Percentiles rank a stretch among this genome's conserved stretches.
Evolutionary conservation across 2,797 vertebrate genomes (phyloP).

Genomic region (Poecilia wingei): DNA sequence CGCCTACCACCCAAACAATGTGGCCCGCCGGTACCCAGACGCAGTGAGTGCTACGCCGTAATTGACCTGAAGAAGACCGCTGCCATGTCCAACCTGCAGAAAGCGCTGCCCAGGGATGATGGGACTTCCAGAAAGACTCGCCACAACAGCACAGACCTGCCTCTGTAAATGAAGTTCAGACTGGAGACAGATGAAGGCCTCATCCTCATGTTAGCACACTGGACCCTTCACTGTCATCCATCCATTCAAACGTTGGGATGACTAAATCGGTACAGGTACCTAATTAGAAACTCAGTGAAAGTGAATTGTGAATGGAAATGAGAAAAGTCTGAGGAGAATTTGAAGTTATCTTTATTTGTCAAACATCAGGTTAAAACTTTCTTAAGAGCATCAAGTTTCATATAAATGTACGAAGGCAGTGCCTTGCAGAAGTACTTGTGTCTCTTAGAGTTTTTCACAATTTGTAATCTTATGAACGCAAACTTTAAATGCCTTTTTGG

Average conservation of each 20-base stretch:
- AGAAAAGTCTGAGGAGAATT: constrained; percentile 65
- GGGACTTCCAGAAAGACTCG: constrained; percentile 97
- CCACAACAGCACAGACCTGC: constrained; percentile 99
- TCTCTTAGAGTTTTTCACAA: background rate
- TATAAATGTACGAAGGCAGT: constrained; percentile 16
- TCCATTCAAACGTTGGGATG: constrained; percentile 67
- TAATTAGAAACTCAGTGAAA: constrained; percentile 67
- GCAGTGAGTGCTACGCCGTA: constrained; percentile 93
- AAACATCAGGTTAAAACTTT: constrained; percentile 56
- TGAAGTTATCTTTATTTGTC: constrained; percentile 68
- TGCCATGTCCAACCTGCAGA: constrained; percentile 98
- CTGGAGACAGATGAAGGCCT: constrained; percentile 72
- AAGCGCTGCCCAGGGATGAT: constrained; percentile 95
- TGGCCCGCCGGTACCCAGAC: constrained; percentile 80
- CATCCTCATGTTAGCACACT: constrained; percentile 78
- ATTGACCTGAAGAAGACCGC: constrained; percentile 98
- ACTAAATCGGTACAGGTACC: constrained; percentile 74
- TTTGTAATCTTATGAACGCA: background rate
- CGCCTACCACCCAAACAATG: constrained; percentile 74
- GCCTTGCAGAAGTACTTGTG: background rate
- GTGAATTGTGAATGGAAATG: constrained; percentile 61
- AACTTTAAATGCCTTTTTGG: background rate
- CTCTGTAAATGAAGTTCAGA: constrained; percentile 82
- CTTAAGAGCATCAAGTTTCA: constrained; percentile 40
- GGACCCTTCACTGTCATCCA: constrained; percentile 80